Evolutionary conservation across 2,797 vertebrate genomes (phyloP).

Genomic region (Ficedula albicollis): DNA sequence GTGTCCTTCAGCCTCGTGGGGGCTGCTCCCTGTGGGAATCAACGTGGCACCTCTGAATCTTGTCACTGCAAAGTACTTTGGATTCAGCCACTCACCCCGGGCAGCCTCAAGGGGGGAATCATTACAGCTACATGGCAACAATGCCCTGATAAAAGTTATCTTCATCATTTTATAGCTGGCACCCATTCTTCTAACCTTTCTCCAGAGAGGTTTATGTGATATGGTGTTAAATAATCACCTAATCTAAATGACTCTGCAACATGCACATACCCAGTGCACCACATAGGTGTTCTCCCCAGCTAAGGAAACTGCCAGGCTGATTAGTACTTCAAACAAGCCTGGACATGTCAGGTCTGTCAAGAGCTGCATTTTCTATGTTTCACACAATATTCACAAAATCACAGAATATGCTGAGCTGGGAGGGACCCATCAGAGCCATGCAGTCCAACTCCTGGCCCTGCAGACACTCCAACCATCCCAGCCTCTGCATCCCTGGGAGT

Average conservation of each 20-base stretch:
- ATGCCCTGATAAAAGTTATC: neutral
- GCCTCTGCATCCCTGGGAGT: neutral
- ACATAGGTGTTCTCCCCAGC: neutral
- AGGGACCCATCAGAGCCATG: neutral
- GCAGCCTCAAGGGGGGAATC: neutral
- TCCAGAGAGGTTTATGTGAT: neutral
- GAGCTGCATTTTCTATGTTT: neutral
- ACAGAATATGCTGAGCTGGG: neutral
- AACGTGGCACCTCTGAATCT: neutral
- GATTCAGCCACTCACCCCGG: neutral
- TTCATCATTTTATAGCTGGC: neutral
- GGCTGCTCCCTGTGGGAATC: neutral
- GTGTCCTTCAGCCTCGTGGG: neutral
- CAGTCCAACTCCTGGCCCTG: neutral
- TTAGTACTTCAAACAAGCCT: neutral
- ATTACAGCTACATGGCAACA: neutral
- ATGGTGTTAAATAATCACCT: neutral
- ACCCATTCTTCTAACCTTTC: neutral
- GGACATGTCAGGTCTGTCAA: neutral
- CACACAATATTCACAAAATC: neutral
- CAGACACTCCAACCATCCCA: neutral
- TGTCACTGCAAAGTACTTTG: neutral
- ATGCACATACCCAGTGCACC: accelerated
- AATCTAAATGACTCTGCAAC: neutral
- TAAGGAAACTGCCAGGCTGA: neutral